These are phyloP conservation scores for Drosophila sturtevanti DNA, from an alignment of 1,140 invertebrate species.

Conservation along the genomic window DNA sequence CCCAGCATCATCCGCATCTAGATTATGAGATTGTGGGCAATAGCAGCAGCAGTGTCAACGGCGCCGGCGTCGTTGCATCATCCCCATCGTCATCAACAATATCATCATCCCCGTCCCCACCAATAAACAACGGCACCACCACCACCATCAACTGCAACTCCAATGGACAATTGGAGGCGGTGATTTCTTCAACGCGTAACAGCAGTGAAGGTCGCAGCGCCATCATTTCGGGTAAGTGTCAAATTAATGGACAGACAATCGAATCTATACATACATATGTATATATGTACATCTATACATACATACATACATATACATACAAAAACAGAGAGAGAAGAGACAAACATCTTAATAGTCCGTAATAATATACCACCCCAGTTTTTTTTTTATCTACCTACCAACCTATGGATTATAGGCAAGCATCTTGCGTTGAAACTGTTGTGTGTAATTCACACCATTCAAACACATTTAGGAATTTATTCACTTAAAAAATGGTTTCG, in stretches of 20 bases:
- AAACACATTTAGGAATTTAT: background rate
- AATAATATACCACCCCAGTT: too few relatives aligned
- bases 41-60: conserved; percentile 17
- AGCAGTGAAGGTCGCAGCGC: conserved; percentile 58
- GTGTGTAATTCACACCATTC: too few relatives aligned
- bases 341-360: too few relatives aligned
- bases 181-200: conserved; percentile 30
- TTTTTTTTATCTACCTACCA: too few relatives aligned
- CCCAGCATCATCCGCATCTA: background rate
- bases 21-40: conserved; percentile 31
- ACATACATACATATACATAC: too few relatives aligned
- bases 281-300: too few relatives aligned
- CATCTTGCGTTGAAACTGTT: too few relatives aligned
- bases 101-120: background rate
- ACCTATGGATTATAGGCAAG: too few relatives aligned
- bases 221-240: conserved; percentile 57
- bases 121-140: conserved; percentile 1
- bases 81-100: background rate
- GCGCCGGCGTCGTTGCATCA: conserved; percentile 13
- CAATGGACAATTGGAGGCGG: conserved; percentile 30
- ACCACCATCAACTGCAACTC: background rate
- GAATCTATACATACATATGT: too few relatives aligned
- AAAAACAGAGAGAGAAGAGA: too few relatives aligned
- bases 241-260: background rate
- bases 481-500: conserved; percentile 11